phyloP scores from a whole-genome alignment of 2,888 invertebrate genomes.

The Stratiomys singularior region DNA sequence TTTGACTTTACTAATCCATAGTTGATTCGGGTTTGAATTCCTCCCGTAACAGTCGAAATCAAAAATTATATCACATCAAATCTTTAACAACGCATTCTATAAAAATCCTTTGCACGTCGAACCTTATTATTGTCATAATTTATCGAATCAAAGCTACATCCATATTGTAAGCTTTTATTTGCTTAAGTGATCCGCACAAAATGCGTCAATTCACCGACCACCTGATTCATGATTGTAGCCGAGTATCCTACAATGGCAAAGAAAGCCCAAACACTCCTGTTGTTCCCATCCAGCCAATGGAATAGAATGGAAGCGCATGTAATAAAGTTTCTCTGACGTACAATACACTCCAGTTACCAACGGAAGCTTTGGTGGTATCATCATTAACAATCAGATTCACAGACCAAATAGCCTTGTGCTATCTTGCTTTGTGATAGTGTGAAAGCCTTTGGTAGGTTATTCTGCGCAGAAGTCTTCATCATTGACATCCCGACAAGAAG shows the following conservation, averaged over 20 bases:
- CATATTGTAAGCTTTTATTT: conserved; percentile 13
- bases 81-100: too few species aligned
- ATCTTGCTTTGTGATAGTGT: neutral
- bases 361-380: conserved; percentile 21
- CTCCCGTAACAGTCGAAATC: too few species aligned
- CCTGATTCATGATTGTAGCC: conserved; percentile 19
- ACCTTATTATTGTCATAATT: neutral
- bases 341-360: neutral
- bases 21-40: too few species aligned
- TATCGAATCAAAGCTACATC: conserved; percentile 1
- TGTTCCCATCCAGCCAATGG: neutral
- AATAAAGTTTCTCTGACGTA: conserved; percentile 14
- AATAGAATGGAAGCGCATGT: conserved; percentile 25
- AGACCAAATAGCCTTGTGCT: conserved; percentile 22
- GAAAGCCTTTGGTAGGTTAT: neutral
- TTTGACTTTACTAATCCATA: too few species aligned
- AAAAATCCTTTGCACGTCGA: too few species aligned
- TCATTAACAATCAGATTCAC: neutral
- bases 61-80: too few species aligned
- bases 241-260: neutral
- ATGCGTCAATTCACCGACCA: conserved; percentile 43
- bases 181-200: conserved; percentile 23
- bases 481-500: conserved; percentile 25
- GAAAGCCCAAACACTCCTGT: neutral
- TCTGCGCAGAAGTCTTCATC: conserved; percentile 32